These are phyloP conservation scores for Paraescarpia echinospica DNA, from an alignment of 1,140 invertebrate species.

Conservation along the genomic window DNA sequence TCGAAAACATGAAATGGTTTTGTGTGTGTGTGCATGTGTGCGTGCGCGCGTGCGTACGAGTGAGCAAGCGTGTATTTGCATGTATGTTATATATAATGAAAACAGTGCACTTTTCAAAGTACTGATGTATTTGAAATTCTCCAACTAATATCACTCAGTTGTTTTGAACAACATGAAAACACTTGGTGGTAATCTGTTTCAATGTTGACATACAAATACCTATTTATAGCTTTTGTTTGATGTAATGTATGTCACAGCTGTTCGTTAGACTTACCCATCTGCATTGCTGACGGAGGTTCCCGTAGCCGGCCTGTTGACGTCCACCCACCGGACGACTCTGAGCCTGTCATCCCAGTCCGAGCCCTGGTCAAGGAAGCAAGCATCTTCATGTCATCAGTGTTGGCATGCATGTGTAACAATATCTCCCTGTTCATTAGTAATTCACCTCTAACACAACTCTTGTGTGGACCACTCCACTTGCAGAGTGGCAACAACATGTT, in stretches of 20 bases:
- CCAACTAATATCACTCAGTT: no score
- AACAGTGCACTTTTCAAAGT: no score
- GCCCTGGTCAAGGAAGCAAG: slow-evolving; percentile 30
- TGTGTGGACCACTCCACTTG: no score
- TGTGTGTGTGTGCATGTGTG: no score
- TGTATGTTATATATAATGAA: no score
- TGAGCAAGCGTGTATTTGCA: no score
- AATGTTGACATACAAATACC: not conserved
- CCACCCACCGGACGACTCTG: slow-evolving; percentile 55
- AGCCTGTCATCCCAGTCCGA: slow-evolving; percentile 58
- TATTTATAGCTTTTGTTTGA: not conserved
- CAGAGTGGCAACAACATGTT: no score
- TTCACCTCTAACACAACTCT: no score
- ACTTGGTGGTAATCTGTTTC: not conserved
- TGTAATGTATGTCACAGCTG: not conserved
- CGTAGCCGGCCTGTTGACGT: slow-evolving; percentile 30
- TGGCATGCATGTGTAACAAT: not conserved
- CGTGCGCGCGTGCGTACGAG: no score
- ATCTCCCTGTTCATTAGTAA: no score
- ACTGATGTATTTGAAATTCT: no score
- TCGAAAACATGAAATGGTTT: no score
- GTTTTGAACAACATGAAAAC: not conserved
- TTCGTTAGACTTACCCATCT: not conserved
- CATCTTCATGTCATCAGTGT: not conserved
- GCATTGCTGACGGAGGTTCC: not conserved